Evolutionary conservation across 2,113 vertebrate genomes (phyloP), one percentile per base, ranked within the genome.

Genomic region (Solea senegalensis): DNA sequence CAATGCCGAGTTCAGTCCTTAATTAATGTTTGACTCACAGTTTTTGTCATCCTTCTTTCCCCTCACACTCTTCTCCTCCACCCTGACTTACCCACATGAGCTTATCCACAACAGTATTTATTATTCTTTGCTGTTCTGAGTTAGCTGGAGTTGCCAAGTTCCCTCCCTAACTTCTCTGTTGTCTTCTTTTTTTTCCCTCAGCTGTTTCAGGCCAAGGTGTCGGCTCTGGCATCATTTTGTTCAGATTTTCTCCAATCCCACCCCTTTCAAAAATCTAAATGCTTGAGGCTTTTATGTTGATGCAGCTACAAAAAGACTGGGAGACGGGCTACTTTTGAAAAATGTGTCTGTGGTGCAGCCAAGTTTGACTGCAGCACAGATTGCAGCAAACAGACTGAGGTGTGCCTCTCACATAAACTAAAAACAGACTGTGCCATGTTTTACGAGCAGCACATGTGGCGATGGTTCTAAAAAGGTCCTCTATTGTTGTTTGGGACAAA

Each of bases 21-120:
- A 83, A 88, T 90, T 90, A 86, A 84, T 86, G 81, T 88, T 83
- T 79, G 79, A 87, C 72, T 85, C 81, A 76, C 77, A 26, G 34
- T 79, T 81, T 69, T 76, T 82, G 82, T 79, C 74, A 65, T 84
- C 68, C 69, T 72, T 58, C 45, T 56, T 71, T 68, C 54, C 28
- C 43, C 21, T 21, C 57, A 39, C 34, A 26, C 44, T 48, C 26
- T 65, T 71, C 57, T 44, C 52, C 57, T 54, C 59, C 66, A 28
- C 40, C 11, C 28, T 63, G 56, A 62, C 59, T 62, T 41, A 51
- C 51, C 72, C 48, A 68, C 26, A 60, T 68, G 69, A 72, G 62
- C 40, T 73, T 76, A 70, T 57, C 80, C 27, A 26, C 62, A 82
- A 74, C 58, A 75, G 69, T 66, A 83, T 73, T 82, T 81, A 79